phyloP scores from a whole-genome alignment of 1,140 invertebrate genomes.

The Druon quercuslanigerum region DNA sequence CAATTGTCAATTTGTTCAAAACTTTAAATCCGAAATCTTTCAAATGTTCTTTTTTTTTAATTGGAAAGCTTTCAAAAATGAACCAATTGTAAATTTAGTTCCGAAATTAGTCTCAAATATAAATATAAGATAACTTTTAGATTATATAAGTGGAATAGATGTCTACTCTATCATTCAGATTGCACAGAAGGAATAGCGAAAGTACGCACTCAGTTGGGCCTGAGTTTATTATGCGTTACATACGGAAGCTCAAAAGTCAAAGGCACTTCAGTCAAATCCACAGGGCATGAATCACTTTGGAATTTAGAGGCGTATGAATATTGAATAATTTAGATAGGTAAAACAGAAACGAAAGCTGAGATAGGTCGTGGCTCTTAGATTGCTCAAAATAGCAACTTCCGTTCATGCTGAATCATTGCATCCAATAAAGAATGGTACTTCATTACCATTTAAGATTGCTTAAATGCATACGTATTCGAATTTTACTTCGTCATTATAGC shows the following conservation, averaged over 20 bases:
- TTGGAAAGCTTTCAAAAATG: no score
- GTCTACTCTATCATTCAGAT: neutral
- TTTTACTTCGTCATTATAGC: neutral
- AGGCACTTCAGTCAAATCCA: slow-evolving; percentile 1
- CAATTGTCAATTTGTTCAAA: no score
- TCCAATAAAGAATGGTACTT: slow-evolving; percentile 11
- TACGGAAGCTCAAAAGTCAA: slow-evolving; percentile 19
- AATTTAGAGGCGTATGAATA: slow-evolving; percentile 15
- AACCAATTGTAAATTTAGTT: no score
- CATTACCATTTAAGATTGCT: slow-evolving; percentile 22
- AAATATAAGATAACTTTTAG: no score
- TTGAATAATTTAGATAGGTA: slow-evolving; percentile 17
- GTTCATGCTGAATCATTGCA: slow-evolving; percentile 5
- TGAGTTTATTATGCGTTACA: slow-evolving; percentile 10
- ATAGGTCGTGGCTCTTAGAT: slow-evolving; percentile 12
- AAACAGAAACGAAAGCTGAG: slow-evolving; percentile 19
- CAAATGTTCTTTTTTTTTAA: no score
- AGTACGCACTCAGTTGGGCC: neutral
- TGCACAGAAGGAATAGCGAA: neutral
- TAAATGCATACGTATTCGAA: slow-evolving; percentile 4
- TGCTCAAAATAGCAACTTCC: slow-evolving; percentile 17
- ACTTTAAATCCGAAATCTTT: no score
- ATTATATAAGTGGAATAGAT: neutral
- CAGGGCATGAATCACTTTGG: slow-evolving; percentile 4
- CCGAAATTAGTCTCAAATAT: no score